A percentile compares a stretch with the other conserved stretches of the same genome.
Evolutionary conservation across 37 sponge, comb jelly and placozoan genomes (phyloP).

Genomic region (Axinella damicornis): DNA sequence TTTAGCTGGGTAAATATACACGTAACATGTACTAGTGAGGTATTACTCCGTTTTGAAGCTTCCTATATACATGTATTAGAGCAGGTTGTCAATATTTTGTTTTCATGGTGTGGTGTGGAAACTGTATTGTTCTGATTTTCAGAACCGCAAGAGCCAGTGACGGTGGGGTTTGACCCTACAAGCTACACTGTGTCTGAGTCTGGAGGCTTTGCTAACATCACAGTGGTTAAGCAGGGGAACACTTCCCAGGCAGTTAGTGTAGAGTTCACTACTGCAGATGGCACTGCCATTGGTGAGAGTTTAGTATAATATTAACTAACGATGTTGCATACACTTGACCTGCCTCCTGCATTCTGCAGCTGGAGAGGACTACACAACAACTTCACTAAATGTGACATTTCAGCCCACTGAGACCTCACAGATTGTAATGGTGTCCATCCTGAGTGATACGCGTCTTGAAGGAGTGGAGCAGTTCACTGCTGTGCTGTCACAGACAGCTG

Average conservation of each 20-base stretch:
- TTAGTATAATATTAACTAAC: too few species aligned
- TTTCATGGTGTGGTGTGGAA: too few species aligned
- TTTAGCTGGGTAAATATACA: too few species aligned
- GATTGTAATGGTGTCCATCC: not conserved
- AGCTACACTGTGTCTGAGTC: slow-evolving; percentile 42
- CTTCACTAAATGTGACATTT: not conserved
- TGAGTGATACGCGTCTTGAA: not conserved
- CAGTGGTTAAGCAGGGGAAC: not conserved
- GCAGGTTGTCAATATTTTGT: too few species aligned
- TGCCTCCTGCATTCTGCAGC: not conserved
- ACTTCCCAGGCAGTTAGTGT: not conserved
- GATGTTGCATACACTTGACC: too few species aligned
- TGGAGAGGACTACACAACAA: not conserved
- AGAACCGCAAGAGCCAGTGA: too few species aligned
- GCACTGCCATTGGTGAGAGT: slow-evolving; percentile 18
- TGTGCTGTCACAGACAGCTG: not conserved
- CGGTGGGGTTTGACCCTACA: slow-evolving; percentile 37
- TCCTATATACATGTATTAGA: too few species aligned
- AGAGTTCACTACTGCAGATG: slow-evolving; percentile 4
- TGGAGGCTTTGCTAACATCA: slow-evolving; percentile 3
- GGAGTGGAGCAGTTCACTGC: slow-evolving; percentile 12
- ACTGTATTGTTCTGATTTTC: too few species aligned
- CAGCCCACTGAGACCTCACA: not conserved
- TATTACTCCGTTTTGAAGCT: too few species aligned
- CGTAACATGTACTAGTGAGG: too few species aligned